A percentile compares a stretch with the other conserved stretches of the same genome.
phyloP scores from a whole-genome alignment of 64 coral and sea anemone genomes.

The Stylophora pistillata region DNA sequence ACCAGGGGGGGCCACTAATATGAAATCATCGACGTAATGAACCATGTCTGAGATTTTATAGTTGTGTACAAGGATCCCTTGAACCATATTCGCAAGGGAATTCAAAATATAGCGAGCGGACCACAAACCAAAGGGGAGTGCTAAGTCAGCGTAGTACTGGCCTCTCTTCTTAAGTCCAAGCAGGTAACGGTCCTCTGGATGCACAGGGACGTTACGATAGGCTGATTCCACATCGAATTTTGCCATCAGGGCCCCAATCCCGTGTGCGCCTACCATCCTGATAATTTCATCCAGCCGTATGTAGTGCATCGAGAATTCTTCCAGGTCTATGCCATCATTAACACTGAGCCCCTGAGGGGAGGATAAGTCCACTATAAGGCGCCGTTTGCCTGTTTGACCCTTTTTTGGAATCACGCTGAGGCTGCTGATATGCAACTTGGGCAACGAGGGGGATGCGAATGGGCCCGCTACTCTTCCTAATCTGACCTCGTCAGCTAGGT shows the following conservation, averaged over 20 bases:
- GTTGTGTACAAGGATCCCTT: constrained; percentile 40
- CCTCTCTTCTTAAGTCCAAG: constrained; percentile 31
- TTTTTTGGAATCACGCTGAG: constrained; percentile 20
- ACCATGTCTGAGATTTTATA: constrained; percentile 8
- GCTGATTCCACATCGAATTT: background rate
- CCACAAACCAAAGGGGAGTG: constrained; percentile 50
- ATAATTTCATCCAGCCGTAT: background rate
- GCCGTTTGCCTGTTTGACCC: constrained; percentile 33
- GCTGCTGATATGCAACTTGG: constrained; percentile 6
- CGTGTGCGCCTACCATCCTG: background rate
- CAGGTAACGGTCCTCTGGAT: constrained; percentile 13
- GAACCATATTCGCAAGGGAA: constrained; percentile 14
- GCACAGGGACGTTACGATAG: background rate
- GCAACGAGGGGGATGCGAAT: background rate
- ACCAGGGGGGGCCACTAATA: constrained; percentile 10
- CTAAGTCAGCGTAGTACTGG: constrained; percentile 49
- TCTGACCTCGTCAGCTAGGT: background rate
- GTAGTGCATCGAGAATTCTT: constrained; percentile 26
- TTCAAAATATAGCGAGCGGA: constrained; percentile 66
- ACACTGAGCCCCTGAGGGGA: background rate
- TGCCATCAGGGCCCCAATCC: background rate
- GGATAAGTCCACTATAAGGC: constrained; percentile 23
- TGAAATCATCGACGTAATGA: constrained; percentile 62
- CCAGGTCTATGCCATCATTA: constrained; percentile 17
- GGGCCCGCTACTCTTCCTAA: constrained; percentile 9